phyloP scores from a whole-genome alignment of 64 coral and sea anemone genomes.

The Actinia tenebrosa region DNA sequence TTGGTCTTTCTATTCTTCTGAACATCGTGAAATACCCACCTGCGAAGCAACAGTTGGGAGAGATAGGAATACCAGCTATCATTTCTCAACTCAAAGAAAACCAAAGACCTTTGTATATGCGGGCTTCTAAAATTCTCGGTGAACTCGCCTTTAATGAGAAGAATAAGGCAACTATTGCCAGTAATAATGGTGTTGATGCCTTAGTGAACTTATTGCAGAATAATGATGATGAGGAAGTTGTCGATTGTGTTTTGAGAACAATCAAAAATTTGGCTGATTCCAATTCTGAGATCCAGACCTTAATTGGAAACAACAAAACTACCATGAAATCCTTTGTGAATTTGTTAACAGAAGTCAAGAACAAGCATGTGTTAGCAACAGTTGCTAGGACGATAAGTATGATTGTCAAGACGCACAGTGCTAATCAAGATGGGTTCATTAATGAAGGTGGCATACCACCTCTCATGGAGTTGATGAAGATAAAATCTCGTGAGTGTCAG shows the following conservation, averaged over 20 bases:
- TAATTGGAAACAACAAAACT: slow-evolving; percentile 66
- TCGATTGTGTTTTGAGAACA: slow-evolving; percentile 57
- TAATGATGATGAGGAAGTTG: slow-evolving; percentile 74
- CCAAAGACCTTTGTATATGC: slow-evolving; percentile 61
- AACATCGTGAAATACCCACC: slow-evolving; percentile 48
- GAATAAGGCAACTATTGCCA: slow-evolving; percentile 67
- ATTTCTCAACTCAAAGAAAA: slow-evolving; percentile 47
- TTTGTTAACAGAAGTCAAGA: slow-evolving; percentile 62
- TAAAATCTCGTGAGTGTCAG: slow-evolving; percentile 71
- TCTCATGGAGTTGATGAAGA: slow-evolving; percentile 60
- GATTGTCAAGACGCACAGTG: slow-evolving; percentile 59
- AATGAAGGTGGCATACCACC: slow-evolving; percentile 78
- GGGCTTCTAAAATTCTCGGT: slow-evolving; percentile 59
- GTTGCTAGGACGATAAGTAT: slow-evolving; percentile 71
- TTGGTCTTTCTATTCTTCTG: slow-evolving; percentile 54
- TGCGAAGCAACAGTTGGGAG: slow-evolving; percentile 41
- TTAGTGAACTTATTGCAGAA: slow-evolving; percentile 57
- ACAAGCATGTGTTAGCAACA: slow-evolving; percentile 79
- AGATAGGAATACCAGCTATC: slow-evolving; percentile 46
- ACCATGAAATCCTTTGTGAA: slow-evolving; percentile 66
- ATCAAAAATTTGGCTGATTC: slow-evolving; percentile 63
- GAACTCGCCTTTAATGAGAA: slow-evolving; percentile 41
- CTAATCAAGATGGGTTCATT: slow-evolving; percentile 93
- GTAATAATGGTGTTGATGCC: slow-evolving; percentile 71
- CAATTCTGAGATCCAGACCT: slow-evolving; percentile 69